Evolutionary conservation across 2,888 invertebrate species (phyloP), one percentile per base, ranked within the genome.

Genomic region (Caenorhabditis sp.): DNA sequence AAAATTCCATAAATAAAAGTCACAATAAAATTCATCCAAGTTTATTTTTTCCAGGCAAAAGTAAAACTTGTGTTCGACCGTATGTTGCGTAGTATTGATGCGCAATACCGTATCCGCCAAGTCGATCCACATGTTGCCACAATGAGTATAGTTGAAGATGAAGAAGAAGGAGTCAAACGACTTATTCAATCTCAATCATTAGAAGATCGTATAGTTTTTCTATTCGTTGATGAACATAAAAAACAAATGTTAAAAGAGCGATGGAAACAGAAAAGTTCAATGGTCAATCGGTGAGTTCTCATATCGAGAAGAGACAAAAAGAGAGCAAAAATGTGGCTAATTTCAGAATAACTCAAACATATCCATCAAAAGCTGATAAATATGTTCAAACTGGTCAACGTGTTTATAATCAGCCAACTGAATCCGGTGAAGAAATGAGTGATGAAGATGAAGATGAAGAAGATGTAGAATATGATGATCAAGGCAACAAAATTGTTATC

Each of bases 371-470:
- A 62, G 76, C 78, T 1, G 82, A 82, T 63, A 82, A 82, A 59
- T 80, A 76, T 63, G 76, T 79, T 14, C 82, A 82, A 67, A 82
- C 82, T 20, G 82, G 82, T 60, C 78, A 82, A 61, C 60, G 82
- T 17, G 82, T 82, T 49, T 82, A 80, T 62, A 80, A 82, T 65
- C 82, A 80, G 56, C 80, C 68, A 49, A 43, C 25, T 20, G 69
- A 62, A 63, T 67, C 64, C 7, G 69, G 75, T 26, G 73, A 70
- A 14, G 77, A 77, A 8, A 58, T 57, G 14, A 77, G 72, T 27
- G 75, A 75, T 49, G 76, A 76, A 49, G 79, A 79, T 38, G 77
- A 76, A 26, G 73, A 70, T 50, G 77, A 77, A 14, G 64, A 53
- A 31, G 56, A 21, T 25, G 67, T 69, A n/a, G 78, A 78, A 50